Evolutionary conservation across 2,888 invertebrate species (phyloP).

Genomic region (Andricus quercusramuli): DNA sequence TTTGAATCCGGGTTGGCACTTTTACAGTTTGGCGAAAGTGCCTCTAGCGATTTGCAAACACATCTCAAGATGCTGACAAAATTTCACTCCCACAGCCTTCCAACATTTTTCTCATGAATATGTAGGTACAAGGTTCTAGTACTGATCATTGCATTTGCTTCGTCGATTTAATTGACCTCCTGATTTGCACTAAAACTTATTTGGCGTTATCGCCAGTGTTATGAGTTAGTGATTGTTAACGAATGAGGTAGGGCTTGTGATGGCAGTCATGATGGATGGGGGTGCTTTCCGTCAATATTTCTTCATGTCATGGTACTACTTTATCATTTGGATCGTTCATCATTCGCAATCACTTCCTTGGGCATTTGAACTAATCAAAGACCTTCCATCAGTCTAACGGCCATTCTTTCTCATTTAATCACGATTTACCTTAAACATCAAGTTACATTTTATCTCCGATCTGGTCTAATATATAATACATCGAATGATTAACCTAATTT

Average conservation of each 20-base stretch:
- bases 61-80: neutral
- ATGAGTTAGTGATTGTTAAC: conserved; percentile 63
- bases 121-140: no score
- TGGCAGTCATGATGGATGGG: conserved; percentile 67
- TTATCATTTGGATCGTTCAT: conserved; percentile 74
- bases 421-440: conserved; percentile 9
- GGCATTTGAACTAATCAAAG: conserved; percentile 64
- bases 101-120: no score
- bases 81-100: no score
- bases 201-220: conserved; percentile 57
- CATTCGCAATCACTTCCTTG: conserved; percentile 74
- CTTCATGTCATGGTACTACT: conserved; percentile 68
- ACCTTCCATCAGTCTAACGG: conserved; percentile 57
- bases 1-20: neutral
- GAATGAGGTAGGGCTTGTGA: conserved; percentile 54
- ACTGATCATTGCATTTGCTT: neutral
- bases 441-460: neutral
- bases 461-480: neutral
- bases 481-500: neutral
- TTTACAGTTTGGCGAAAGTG: neutral
- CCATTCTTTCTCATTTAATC: conserved; percentile 34
- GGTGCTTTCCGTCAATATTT: conserved; percentile 70
- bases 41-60: neutral
- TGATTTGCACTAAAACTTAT: neutral
- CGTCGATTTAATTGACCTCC: neutral